A percentile compares a stretch with the other conserved stretches of the same genome.
phyloP scores from a whole-genome alignment of 35 echinoderm and acorn worm species.

The Lytechinus variegatus region DNA sequence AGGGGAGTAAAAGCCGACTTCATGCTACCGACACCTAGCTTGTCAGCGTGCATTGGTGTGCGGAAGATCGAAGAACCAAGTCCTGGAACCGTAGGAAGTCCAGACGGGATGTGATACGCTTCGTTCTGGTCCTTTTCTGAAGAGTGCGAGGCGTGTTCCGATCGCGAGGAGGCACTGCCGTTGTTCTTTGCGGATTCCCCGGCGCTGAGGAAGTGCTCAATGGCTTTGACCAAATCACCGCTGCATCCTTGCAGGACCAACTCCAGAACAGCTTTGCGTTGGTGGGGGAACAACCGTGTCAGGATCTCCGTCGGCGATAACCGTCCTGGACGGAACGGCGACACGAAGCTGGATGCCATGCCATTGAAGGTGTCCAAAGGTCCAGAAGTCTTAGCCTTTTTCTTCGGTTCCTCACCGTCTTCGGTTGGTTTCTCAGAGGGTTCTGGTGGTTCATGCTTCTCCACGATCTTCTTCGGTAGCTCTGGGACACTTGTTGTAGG shows the following conservation, averaged over 20 bases:
- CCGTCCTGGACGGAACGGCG: conserved; percentile 88
- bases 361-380: conserved; percentile 80
- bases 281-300: conserved; percentile 83
- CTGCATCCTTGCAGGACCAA: conserved; percentile 96
- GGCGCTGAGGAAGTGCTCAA: conserved; percentile 96
- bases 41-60: conserved; percentile 49
- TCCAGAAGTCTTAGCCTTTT: conserved; percentile 37
- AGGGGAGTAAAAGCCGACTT: conserved; percentile 98
- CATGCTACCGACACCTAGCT: conserved; percentile 71
- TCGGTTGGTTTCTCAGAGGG: conserved; percentile 61
- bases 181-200: conserved; percentile 52
- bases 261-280: conserved; percentile 87
- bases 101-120: conserved; percentile 44
- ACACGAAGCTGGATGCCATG: conserved; percentile 83
- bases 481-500: conserved; percentile 75
- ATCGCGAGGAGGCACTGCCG: background rate
- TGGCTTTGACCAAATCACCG: conserved; percentile 95
- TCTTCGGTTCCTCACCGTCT: conserved; percentile 40
- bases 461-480: conserved; percentile 11
- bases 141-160: background rate
- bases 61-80: conserved; percentile 48
- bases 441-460: conserved; percentile 41
- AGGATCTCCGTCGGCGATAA: conserved; percentile 93
- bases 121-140: conserved; percentile 43
- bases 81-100: conserved; percentile 27